These are phyloP conservation scores for Lithophane socia DNA, from an alignment of 2,888 invertebrate species.

Conservation along the genomic window DNA sequence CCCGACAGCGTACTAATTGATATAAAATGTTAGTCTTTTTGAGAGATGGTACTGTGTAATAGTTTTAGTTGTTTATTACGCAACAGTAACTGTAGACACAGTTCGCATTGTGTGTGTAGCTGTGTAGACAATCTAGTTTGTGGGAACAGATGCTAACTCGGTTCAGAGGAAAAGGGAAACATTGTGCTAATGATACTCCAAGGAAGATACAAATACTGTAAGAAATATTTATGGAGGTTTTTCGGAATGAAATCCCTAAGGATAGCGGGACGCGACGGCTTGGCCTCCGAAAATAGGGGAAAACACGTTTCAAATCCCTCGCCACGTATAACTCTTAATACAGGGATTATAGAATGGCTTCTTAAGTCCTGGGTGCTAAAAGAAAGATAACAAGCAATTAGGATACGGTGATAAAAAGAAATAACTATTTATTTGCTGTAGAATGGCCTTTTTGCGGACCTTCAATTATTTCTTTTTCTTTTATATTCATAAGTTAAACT, in stretches of 20 bases:
- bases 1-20: conserved; percentile 65
- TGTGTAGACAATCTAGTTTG: conserved; percentile 55
- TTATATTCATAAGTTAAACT: conserved; percentile 54
- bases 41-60: conserved; percentile 45
- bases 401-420: conserved; percentile 75
- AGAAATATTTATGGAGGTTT: conserved; percentile 91
- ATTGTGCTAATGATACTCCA: conserved; percentile 88
- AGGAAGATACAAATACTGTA: conserved; percentile 90
- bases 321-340: conserved; percentile 89
- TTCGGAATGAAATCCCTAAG: conserved; percentile 87
- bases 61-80: conserved; percentile 45
- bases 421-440: conserved; percentile 70
- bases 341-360: conserved; percentile 88
- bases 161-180: conserved; percentile 80
- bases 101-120: not conserved
- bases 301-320: conserved; percentile 88
- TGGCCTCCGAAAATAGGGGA: conserved; percentile 85
- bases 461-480: conserved; percentile 56
- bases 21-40: conserved; percentile 66
- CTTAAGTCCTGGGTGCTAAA: conserved; percentile 86
- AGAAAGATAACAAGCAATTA: conserved; percentile 89
- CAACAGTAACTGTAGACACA: not conserved
- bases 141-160: conserved; percentile 81
- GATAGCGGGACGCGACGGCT: conserved; percentile 81
- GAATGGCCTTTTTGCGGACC: conserved; percentile 57